A percentile compares a stretch with the other conserved stretches of the same genome.
Conservation (phyloP, 2,888 invertebrate genomes). For the Invenusta paracnida region DNA sequence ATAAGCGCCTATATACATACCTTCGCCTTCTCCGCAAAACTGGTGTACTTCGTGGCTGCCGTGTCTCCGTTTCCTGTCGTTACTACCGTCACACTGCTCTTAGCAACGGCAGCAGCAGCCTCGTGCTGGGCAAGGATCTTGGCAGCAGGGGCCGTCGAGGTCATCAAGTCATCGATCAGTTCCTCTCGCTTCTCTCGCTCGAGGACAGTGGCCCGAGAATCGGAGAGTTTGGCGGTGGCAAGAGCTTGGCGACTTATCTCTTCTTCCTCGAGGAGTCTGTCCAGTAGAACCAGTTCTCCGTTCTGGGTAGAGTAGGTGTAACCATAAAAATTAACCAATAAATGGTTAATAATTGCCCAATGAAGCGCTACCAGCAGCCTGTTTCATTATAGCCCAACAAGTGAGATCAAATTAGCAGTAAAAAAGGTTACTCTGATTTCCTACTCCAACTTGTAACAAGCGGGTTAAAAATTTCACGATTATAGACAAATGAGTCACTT, state of each 20-base stretch:
- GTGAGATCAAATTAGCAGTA: no score
- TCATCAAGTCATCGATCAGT: conserved; percentile 19
- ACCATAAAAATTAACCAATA: no score
- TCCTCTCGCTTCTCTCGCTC: not conserved
- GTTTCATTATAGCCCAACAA: no score
- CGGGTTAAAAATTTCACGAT: no score
- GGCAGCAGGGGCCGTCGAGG: not conserved
- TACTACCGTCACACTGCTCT: not conserved
- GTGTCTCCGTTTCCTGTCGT: not conserved
- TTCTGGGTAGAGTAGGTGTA: not conserved
- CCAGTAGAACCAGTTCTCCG: not conserved
- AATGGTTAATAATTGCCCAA: no score
- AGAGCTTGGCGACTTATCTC: not conserved
- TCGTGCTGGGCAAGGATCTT: not conserved
- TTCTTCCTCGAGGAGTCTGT: not conserved
- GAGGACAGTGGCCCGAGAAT: not conserved
- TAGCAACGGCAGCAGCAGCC: not conserved
- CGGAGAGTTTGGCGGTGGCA: not conserved
- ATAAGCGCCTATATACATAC: no score
- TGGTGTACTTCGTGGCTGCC: not conserved
- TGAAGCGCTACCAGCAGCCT: no score
- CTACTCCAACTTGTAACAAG: no score
- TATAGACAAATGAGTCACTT: no score
- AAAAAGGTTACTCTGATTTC: no score
- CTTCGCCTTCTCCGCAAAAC: not conserved